phyloP scores from a whole-genome alignment of 2,888 invertebrate species.

The Drosophila mayaguana region DNA sequence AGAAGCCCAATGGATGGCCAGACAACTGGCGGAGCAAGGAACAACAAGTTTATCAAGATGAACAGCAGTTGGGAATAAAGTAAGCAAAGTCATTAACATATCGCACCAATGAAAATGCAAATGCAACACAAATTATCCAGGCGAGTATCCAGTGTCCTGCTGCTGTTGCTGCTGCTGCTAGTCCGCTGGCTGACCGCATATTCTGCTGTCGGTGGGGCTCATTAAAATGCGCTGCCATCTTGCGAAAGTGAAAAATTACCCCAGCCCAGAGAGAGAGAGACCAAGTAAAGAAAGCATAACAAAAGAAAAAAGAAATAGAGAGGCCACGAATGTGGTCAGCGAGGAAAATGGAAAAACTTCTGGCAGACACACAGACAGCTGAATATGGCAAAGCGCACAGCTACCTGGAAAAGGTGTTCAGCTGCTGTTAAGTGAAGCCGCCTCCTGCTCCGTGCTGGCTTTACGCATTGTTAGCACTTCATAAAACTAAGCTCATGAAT shows the following conservation, averaged over 20 bases:
- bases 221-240: constrained; percentile 82
- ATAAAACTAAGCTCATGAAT: constrained; percentile 85
- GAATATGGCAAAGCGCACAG: constrained; percentile 9
- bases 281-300: constrained; percentile 20
- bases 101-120: constrained; percentile 79
- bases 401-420: constrained; percentile 51
- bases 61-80: constrained; percentile 44
- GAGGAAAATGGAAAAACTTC: constrained; percentile 57
- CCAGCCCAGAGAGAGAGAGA: constrained; percentile 54
- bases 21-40: constrained; percentile 25
- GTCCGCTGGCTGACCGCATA: constrained; percentile 57
- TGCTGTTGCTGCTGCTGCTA: constrained; percentile 9
- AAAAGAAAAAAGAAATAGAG: constrained; percentile 4
- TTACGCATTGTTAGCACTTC: constrained; percentile 84
- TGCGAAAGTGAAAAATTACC: constrained; percentile 84
- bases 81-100: constrained; percentile 79
- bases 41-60: constrained; percentile 52
- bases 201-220: constrained; percentile 55
- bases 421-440: constrained; percentile 48
- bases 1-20: constrained; percentile 8
- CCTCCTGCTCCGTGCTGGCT: constrained; percentile 26
- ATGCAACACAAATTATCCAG: constrained; percentile 72
- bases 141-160: constrained; percentile 27
- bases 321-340: constrained; percentile 27
- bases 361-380: constrained; percentile 18